phyloP scores from a whole-genome alignment of 53 echinoderm and acorn worm genomes.

The Echinometra lucunter region DNA sequence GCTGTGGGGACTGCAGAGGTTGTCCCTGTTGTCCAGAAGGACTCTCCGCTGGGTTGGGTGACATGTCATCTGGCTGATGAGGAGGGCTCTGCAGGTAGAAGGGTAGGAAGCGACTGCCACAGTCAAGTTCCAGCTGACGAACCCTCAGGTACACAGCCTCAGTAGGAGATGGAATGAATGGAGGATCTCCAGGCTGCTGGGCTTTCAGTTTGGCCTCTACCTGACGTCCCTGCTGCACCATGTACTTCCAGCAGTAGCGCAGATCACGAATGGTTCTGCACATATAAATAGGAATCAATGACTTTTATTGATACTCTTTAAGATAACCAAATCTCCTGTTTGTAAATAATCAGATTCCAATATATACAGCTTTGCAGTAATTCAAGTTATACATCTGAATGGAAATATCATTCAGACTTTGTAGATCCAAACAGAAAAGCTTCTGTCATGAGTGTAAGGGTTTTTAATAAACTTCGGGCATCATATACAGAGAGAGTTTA shows the following conservation, averaged over 20 bases:
- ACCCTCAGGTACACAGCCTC: slow-evolving; percentile 65
- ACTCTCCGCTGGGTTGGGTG: not conserved
- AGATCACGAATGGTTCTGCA: slow-evolving; percentile 64
- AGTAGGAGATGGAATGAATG: slow-evolving; percentile 66
- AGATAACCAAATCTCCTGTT: not conserved
- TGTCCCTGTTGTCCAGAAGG: not conserved
- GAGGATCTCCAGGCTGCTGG: slow-evolving; percentile 64
- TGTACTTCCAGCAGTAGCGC: slow-evolving; percentile 72
- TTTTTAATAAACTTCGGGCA: no score
- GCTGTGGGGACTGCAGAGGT: not conserved
- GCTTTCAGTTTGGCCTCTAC: slow-evolving; percentile 64
- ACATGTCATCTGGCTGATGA: slow-evolving; percentile 55
- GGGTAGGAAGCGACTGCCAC: slow-evolving; percentile 66
- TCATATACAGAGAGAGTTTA: no score
- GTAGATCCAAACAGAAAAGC: not conserved
- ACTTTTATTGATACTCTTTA: not conserved
- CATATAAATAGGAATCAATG: not conserved
- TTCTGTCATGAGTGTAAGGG: no score
- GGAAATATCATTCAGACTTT: not conserved
- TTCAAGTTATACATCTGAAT: not conserved
- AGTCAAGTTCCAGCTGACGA: slow-evolving; percentile 67
- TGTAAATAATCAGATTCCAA: not conserved
- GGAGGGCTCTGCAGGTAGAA: slow-evolving; percentile 59
- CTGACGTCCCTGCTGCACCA: slow-evolving; percentile 67
- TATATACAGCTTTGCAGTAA: no score